Evolutionary conservation across 2,797 vertebrate genomes (phyloP).

Genomic region (Chiroxiphia lanceolata): DNA sequence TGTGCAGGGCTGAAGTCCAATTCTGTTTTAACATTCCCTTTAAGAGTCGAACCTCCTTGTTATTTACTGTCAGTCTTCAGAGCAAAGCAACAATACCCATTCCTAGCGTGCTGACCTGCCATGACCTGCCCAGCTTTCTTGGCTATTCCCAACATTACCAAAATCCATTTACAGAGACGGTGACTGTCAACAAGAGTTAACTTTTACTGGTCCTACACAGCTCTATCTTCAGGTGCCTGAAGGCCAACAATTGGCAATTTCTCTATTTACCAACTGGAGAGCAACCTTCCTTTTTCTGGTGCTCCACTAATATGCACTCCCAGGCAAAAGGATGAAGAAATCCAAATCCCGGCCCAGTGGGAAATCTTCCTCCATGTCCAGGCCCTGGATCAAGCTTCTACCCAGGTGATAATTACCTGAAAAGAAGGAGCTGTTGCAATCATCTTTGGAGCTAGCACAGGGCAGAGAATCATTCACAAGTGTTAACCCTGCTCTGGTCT

Average conservation of each 20-base stretch:
- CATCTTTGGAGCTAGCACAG: not conserved
- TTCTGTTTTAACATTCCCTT: not conserved
- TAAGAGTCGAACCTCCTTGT: not conserved
- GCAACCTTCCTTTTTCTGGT: not conserved
- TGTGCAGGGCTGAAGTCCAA: not conserved
- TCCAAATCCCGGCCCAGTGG: not conserved
- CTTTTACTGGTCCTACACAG: not conserved
- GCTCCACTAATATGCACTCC: not conserved
- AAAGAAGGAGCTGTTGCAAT: not conserved
- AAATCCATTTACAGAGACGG: not conserved
- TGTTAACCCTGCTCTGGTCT: not conserved
- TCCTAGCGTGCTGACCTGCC: not conserved
- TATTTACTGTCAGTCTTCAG: not conserved
- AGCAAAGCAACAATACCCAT: not conserved
- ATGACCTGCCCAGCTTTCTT: not conserved
- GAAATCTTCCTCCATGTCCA: not conserved
- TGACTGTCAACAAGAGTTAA: not conserved
- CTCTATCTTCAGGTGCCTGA: not conserved
- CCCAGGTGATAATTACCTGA: not conserved
- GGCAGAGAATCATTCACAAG: not conserved
- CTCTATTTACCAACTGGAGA: not conserved
- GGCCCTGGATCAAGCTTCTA: not conserved
- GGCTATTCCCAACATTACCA: not conserved
- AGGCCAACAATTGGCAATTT: not conserved
- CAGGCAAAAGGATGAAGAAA: not conserved